phyloP scores from a whole-genome alignment of 2,113 vertebrate genomes.

The Halichoeres trimaculatus region DNA sequence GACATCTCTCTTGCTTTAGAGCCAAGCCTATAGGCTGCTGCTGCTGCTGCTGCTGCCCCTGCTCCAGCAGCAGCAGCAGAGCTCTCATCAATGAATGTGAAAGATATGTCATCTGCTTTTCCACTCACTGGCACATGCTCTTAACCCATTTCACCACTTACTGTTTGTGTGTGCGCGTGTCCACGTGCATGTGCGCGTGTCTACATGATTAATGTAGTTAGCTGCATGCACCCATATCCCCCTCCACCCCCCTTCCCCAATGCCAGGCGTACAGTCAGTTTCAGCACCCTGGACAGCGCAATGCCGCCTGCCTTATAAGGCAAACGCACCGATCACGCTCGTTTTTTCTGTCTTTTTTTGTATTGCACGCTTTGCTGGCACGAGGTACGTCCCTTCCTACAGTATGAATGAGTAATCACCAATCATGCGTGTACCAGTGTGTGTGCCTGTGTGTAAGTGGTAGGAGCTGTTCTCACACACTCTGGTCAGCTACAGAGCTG shows the following conservation, averaged over 20 bases:
- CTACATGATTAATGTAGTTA: slow-evolving; percentile 70
- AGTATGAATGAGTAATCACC: slow-evolving; percentile 72
- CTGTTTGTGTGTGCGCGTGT: slow-evolving; percentile 11
- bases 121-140: slow-evolving; percentile 58
- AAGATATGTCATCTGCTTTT: slow-evolving; percentile 50
- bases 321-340: slow-evolving; percentile 43
- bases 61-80: slow-evolving; percentile 39
- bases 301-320: slow-evolving; percentile 63
- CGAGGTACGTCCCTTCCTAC: slow-evolving; percentile 37
- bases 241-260: neutral
- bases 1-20: slow-evolving; percentile 57
- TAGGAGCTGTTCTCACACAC: slow-evolving; percentile 55
- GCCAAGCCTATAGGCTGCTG: slow-evolving; percentile 55
- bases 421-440: slow-evolving; percentile 38
- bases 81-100: slow-evolving; percentile 68
- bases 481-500: slow-evolving; percentile 55
- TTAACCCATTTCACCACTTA: slow-evolving; percentile 15
- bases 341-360: neutral
- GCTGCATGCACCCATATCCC: slow-evolving; percentile 42
- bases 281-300: slow-evolving; percentile 84
- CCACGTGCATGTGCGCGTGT: slow-evolving; percentile 1
- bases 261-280: slow-evolving; percentile 32
- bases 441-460: slow-evolving; percentile 1
- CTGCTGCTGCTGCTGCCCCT: slow-evolving; percentile 26
- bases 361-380: slow-evolving; percentile 42